Percentiles rank a stretch among this genome's conserved stretches.
phyloP scores from a whole-genome alignment of 37 sponge, comb jelly and placozoan species.

The Geodia barretti region DNA sequence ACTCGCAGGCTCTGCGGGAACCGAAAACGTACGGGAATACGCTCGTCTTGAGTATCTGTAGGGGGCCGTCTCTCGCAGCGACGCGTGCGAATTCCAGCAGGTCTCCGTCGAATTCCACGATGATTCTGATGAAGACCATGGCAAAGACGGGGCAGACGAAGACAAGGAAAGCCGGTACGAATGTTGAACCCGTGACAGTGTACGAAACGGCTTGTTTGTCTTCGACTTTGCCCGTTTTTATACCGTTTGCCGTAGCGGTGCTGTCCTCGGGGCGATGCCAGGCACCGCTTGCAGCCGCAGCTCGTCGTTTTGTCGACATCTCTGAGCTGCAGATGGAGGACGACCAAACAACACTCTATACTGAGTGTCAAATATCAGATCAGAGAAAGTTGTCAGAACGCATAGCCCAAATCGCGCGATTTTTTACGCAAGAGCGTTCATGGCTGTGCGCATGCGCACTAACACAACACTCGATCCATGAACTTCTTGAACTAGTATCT shows the following conservation, averaged over 20 bases:
- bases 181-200: conserved; percentile 49
- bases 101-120: conserved; percentile 50
- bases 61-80: conserved; percentile 9
- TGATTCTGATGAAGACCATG: conserved; percentile 64
- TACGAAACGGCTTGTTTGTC: not conserved
- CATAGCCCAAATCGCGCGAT: not conserved
- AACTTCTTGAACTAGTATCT: too few relatives aligned
- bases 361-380: too few relatives aligned
- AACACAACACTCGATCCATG: not conserved
- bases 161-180: conserved; percentile 44
- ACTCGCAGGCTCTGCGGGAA: conserved; percentile 36
- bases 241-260: not conserved
- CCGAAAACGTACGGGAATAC: conserved; percentile 49
- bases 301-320: not conserved
- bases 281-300: not conserved
- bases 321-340: not conserved
- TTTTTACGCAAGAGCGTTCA: not conserved
- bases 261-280: not conserved
- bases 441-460: not conserved
- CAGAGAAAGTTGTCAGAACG: not conserved
- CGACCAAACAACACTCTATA: too few relatives aligned
- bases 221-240: not conserved
- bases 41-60: not conserved
- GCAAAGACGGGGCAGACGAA: conserved; percentile 56
- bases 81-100: conserved; percentile 17